A percentile compares a stretch with the other conserved stretches of the same genome.
These are phyloP conservation scores for Geophilus truncorum DNA, from an alignment of 2,888 invertebrate genomes.

Conservation along the genomic window DNA sequence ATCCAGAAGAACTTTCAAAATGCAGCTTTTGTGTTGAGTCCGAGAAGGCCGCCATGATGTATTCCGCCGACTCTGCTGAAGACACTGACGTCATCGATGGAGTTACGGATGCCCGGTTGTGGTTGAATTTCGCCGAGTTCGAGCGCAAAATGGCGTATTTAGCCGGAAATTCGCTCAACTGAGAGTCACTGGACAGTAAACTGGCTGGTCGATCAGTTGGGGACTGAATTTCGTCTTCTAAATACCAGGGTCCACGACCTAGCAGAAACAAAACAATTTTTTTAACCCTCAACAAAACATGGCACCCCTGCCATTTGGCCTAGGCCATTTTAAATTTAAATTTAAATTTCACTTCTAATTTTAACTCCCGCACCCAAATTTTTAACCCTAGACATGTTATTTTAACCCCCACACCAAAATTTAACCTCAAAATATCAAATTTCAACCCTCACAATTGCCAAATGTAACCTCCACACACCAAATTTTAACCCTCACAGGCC, in stretches of 20 bases:
- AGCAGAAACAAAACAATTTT: too few species aligned
- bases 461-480: too few species aligned
- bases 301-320: too few species aligned
- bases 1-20: background rate
- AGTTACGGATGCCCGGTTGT: background rate
- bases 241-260: background rate
- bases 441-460: too few species aligned
- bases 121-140: background rate
- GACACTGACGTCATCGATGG: background rate
- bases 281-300: too few species aligned
- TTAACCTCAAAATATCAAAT: too few species aligned
- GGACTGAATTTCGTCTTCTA: background rate
- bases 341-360: too few species aligned
- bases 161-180: background rate
- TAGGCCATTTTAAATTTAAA: too few species aligned
- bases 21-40: background rate
- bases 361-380: too few species aligned
- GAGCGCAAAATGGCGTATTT: background rate
- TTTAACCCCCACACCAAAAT: too few species aligned
- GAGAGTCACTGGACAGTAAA: background rate
- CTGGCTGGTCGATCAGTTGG: background rate
- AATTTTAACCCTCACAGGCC: too few species aligned
- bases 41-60: conserved; percentile 25
- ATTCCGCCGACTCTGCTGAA: conserved; percentile 25
- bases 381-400: too few species aligned